Percentiles rank a stretch among this genome's conserved stretches.
Conservation (phyloP, 2,113 vertebrate genomes). For the Aramus guarauna region DNA sequence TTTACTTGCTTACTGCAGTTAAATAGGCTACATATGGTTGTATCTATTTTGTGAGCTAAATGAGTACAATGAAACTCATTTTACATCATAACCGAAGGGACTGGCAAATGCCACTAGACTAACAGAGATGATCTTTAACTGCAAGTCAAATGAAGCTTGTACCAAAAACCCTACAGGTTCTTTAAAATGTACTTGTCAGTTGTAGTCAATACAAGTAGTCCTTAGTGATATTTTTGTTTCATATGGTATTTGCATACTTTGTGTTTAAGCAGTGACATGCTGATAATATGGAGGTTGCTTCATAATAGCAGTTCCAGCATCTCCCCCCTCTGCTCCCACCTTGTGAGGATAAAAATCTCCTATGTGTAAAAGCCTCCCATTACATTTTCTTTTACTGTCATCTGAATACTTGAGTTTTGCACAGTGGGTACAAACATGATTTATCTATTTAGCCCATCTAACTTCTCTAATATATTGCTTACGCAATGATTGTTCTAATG, state of each 20-base stretch:
- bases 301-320: not conserved
- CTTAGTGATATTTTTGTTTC: not conserved
- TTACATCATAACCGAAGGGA: not conserved
- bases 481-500: not conserved
- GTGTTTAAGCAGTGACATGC: constrained; percentile 35
- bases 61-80: not conserved
- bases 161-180: not conserved
- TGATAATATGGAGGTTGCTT: not conserved
- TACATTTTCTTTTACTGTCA: not conserved
- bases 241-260: constrained; percentile 30
- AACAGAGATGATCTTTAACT: not conserved
- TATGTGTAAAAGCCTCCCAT: not conserved
- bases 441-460: not conserved
- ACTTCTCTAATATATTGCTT: not conserved
- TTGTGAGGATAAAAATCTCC: not conserved
- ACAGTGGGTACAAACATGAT: not conserved
- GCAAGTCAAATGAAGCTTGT: not conserved
- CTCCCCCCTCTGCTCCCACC: not conserved
- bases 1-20: not conserved
- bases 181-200: not conserved
- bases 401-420: not conserved
- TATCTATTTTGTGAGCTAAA: constrained; percentile 57
- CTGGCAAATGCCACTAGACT: not conserved
- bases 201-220: not conserved
- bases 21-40: constrained; percentile 26